Percentiles rank a stretch among this genome's conserved stretches.
Conservation (phyloP, 1,140 invertebrate species). For the Phthorimaea operculella region DNA sequence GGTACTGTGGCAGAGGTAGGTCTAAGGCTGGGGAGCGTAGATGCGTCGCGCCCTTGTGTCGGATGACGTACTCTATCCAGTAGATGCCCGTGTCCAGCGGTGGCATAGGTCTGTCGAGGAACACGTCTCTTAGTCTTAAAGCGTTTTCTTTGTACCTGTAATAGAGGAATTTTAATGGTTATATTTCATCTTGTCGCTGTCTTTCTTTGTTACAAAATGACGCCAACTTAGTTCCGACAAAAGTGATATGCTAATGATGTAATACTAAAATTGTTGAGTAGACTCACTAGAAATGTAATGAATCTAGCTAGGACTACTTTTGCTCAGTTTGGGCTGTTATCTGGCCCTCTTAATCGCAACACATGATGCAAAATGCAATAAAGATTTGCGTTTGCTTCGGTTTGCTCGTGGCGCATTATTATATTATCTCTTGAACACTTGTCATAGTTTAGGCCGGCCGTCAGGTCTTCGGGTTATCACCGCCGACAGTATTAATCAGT, state of each 20-base stretch:
- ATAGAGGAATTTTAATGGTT: conserved; percentile 8
- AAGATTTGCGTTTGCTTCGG: too few relatives aligned
- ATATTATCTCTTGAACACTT: too few relatives aligned
- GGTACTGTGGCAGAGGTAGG: conserved; percentile 71
- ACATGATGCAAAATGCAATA: too few relatives aligned
- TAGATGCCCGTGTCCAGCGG: conserved; percentile 70
- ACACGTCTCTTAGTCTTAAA: conserved; percentile 54
- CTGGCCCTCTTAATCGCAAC: too few relatives aligned
- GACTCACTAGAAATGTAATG: too few relatives aligned
- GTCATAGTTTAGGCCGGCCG: too few relatives aligned
- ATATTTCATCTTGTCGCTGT: not conserved
- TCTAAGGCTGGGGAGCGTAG: conserved; percentile 70
- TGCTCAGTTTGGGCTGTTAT: too few relatives aligned
- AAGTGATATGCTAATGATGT: too few relatives aligned
- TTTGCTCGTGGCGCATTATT: too few relatives aligned
- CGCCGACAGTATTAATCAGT: not conserved
- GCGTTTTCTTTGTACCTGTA: conserved; percentile 57
- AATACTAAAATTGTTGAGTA: too few relatives aligned
- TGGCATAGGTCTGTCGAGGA: conserved; percentile 67
- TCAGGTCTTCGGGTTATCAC: conserved; percentile 9
- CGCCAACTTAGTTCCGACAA: too few relatives aligned
- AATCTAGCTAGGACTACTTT: too few relatives aligned
- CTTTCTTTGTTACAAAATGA: not conserved
- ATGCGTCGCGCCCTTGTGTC: conserved; percentile 72
- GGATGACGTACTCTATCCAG: conserved; percentile 75